Evolutionary conservation across 2,888 invertebrate genomes (phyloP).

Genomic region (Eretmocerus hayati): DNA sequence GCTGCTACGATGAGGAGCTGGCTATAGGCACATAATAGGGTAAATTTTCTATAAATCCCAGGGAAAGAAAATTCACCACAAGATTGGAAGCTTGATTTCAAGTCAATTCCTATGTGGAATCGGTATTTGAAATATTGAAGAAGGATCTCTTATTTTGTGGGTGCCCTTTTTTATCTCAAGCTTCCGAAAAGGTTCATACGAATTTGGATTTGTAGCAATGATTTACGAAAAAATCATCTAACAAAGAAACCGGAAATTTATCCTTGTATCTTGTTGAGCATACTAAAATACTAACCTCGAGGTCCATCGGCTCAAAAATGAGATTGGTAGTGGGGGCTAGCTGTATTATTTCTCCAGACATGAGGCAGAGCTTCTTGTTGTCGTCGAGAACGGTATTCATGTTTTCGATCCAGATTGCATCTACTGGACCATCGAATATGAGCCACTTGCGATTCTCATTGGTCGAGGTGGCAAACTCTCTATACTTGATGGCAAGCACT

Average conservation of each 20-base stretch:
- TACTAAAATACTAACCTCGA: conserved; percentile 53
- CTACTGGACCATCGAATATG: conserved; percentile 92
- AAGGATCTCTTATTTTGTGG: too few species aligned
- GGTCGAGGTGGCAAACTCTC: conserved; percentile 69
- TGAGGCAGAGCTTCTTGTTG: conserved; percentile 90
- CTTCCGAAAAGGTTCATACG: too few species aligned
- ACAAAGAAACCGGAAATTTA: too few species aligned
- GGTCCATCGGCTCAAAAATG: conserved; percentile 91
- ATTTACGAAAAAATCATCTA: too few species aligned
- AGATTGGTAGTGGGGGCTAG: conserved; percentile 82
- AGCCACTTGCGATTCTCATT: conserved; percentile 77
- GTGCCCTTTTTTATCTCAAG: too few species aligned
- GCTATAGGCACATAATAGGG: neutral
- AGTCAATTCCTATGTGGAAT: too few species aligned
- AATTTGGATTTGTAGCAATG: too few species aligned
- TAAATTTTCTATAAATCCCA: neutral
- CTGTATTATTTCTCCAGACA: conserved; percentile 96
- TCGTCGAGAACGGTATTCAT: conserved; percentile 94
- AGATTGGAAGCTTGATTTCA: too few species aligned
- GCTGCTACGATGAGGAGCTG: too few species aligned
- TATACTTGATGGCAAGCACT: conserved; percentile 74
- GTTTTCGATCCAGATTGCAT: conserved; percentile 95
- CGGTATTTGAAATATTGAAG: too few species aligned
- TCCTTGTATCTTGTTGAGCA: too few species aligned
- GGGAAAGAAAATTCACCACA: too few species aligned